Evolutionary conservation across 2,797 vertebrate species (phyloP), one percentile per base, ranked within the genome.

Genomic region (Zenarchopterus dispar): DNA sequence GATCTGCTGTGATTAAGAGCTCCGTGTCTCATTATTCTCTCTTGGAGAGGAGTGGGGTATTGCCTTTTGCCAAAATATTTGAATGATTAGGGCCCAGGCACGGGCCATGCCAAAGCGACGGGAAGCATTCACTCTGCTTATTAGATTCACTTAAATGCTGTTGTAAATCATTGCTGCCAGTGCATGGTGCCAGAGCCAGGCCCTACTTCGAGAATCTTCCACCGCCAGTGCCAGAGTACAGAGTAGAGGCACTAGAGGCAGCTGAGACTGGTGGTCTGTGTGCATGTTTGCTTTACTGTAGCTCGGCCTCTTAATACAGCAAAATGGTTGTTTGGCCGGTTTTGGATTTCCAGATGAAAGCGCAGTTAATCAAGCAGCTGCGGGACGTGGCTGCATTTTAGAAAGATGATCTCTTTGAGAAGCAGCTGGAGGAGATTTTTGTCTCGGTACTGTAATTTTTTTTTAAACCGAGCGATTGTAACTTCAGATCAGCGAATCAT

Each of bases 1-100:
- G 95, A 96, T 96, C 95, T 94, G 91, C 93, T 93, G 95, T 96
- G 95, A 97, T 96, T 96, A 95, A 95, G 94, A 95, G 93, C 95
- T 95, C 94, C 92, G 92, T 95, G 88, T 92, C 88, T 92, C 87
- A 92, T 91, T 91, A 89, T 91, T 90, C 88, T 88, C 84, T 88
- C 80, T 88, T 91, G 84, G 84, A 91, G 86, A 87, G 82, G 84
- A 92, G 87, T 78, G 79, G 93, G 93, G 93, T 93, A 92, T 93
- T 93, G 53, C 87, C 93, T 92, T 89, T 86, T 96, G 96, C 96
- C 96, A 97, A 96, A 96, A 96, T 94, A 95, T 96, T 95, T 96
- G 95, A 96, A 94, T 97, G 95, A 97, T 97, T 97, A 97, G 94
- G 93, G 93, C 85, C 76, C 91, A 86, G 89, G 90, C 90, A 93